These are phyloP conservation scores for Lipophrys pholis DNA, from an alignment of 2,113 vertebrate genomes.

Conservation along the genomic window DNA sequence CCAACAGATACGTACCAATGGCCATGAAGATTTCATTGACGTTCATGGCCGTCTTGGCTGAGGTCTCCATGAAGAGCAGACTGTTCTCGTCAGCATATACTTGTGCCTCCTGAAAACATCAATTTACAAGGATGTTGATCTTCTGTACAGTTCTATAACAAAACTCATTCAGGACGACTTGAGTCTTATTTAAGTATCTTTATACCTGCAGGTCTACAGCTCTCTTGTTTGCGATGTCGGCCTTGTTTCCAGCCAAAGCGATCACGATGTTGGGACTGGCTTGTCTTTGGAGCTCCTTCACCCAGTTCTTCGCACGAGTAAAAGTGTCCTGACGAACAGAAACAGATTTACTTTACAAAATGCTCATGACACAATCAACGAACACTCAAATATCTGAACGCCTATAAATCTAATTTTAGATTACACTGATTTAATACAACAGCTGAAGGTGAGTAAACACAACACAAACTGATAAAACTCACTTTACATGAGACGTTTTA, in stretches of 20 bases:
- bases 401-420: slow-evolving; percentile 4
- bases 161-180: background rate
- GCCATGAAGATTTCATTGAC: slow-evolving; percentile 99
- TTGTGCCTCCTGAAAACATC: slow-evolving; percentile 89
- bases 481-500: too few relatives aligned
- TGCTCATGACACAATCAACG: background rate
- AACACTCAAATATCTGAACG: slow-evolving; percentile 11
- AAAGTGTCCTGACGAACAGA: slow-evolving; percentile 89
- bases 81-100: slow-evolving; percentile 95
- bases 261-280: slow-evolving; percentile 97
- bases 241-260: slow-evolving; percentile 95
- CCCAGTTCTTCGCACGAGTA: slow-evolving; percentile 95
- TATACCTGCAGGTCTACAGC: slow-evolving; percentile 92
- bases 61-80: slow-evolving; percentile 98
- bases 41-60: slow-evolving; percentile 96
- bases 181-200: background rate
- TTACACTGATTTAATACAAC: too few relatives aligned
- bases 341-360: rapidly evolving
- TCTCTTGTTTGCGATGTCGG: slow-evolving; percentile 94
- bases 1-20: slow-evolving; percentile 86
- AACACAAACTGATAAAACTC: too few relatives aligned
- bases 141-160: background rate
- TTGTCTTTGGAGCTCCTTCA: slow-evolving; percentile 96
- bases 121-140: background rate
- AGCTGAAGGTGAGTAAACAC: too few relatives aligned